Percentiles rank a stretch among this genome's conserved stretches.
Evolutionary conservation across 2,113 vertebrate genomes (phyloP).

Genomic region (Urocolius indicus): DNA sequence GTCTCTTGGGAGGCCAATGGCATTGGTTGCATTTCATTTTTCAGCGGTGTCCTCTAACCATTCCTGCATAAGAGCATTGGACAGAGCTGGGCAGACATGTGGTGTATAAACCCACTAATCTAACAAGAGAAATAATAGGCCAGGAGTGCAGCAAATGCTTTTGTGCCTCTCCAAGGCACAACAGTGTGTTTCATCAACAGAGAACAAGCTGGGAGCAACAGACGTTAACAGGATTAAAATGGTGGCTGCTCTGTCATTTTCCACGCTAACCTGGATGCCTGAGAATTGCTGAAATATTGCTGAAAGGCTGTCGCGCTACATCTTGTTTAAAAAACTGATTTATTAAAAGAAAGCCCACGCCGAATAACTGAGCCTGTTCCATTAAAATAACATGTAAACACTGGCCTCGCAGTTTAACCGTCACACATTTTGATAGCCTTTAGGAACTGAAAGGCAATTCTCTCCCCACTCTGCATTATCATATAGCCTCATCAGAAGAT

Average conservation of each 20-base stretch:
- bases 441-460: constrained; percentile 50
- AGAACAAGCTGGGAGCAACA: constrained; percentile 31
- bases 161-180: background rate
- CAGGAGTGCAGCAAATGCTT: background rate
- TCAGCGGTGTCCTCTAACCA: background rate
- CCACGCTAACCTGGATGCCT: background rate
- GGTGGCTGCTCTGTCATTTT: constrained; percentile 39
- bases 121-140: background rate
- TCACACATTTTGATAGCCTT: constrained; percentile 50
- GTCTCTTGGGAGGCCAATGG: fast-evolving
- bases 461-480: constrained; percentile 24
- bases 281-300: background rate
- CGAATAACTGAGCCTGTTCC: background rate
- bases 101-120: background rate
- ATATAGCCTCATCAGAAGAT: constrained; percentile 63
- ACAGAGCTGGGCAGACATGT: background rate
- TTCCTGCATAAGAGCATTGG: fast-evolving
- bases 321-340: constrained; percentile 31
- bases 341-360: background rate
- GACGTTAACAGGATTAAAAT: constrained; percentile 50
- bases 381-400: constrained; percentile 39
- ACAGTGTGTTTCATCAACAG: background rate
- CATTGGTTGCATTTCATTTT: background rate
- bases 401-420: background rate
- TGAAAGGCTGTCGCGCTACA: background rate